Evolutionary conservation across 2,888 invertebrate species (phyloP).

Genomic region (Drosophila planitibia): DNA sequence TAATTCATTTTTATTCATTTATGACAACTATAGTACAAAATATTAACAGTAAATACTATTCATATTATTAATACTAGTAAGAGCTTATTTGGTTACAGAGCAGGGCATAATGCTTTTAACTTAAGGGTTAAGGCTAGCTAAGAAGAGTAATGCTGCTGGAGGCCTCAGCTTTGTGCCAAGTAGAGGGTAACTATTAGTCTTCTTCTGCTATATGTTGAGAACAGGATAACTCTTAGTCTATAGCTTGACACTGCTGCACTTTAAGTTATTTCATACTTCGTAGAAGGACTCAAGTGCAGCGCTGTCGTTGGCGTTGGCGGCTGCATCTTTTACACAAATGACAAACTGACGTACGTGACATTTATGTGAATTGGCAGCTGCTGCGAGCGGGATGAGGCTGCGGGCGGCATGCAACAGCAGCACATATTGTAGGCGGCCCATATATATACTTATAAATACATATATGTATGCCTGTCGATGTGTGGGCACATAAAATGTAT

Average conservation of each 20-base stretch:
- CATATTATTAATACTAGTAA: not conserved
- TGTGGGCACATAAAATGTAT: constrained; percentile 64
- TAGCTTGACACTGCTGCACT: not conserved
- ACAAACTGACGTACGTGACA: constrained; percentile 84
- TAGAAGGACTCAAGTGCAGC: constrained; percentile 64
- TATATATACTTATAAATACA: constrained; percentile 1
- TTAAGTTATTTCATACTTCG: constrained; percentile 19
- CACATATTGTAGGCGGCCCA: constrained; percentile 50
- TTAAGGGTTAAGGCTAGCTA: too few relatives aligned
- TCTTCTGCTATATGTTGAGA: not conserved
- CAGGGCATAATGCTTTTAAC: not conserved
- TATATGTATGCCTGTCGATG: constrained; percentile 20
- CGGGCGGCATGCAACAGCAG: constrained; percentile 13
- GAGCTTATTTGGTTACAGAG: too few relatives aligned
- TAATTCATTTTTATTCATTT: not conserved
- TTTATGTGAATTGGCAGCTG: constrained; percentile 83
- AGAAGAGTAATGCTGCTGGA: not conserved
- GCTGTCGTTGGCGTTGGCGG: constrained; percentile 38
- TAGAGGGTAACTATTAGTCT: not conserved
- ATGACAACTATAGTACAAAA: not conserved
- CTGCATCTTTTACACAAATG: constrained; percentile 75
- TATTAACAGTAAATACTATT: not conserved
- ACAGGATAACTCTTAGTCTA: not conserved
- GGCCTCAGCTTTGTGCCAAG: not conserved
- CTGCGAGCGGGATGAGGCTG: constrained; percentile 39